Percentiles rank a stretch among this genome's conserved stretches.
phyloP scores from a whole-genome alignment of 1,140 invertebrate species.

The Temnothorax nylanderi region DNA sequence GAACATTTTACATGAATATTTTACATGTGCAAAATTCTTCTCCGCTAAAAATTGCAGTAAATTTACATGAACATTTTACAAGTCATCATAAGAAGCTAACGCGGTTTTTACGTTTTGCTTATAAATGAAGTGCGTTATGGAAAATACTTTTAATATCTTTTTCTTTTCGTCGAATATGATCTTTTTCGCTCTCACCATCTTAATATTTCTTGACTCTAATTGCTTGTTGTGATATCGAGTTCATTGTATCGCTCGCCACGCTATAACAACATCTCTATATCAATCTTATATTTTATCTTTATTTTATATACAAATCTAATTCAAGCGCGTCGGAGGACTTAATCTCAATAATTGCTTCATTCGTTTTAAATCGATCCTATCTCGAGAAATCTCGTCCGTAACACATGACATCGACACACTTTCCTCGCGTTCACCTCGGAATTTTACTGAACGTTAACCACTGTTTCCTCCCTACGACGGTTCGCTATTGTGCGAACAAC shows the following conservation, averaged over 20 bases:
- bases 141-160: too few relatives aligned
- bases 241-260: neutral
- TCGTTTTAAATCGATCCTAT: neutral
- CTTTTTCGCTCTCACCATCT: neutral
- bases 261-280: neutral
- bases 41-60: constrained; percentile 4
- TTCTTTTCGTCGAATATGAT: neutral
- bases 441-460: constrained; percentile 11
- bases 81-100: neutral
- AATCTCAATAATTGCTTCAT: neutral
- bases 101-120: neutral
- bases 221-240: neutral
- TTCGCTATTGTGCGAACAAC: constrained; percentile 18
- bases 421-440: neutral
- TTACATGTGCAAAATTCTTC: neutral
- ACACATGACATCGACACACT: constrained; percentile 10
- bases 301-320: neutral
- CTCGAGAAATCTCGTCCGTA: neutral
- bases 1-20: neutral
- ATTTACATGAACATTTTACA: too few relatives aligned
- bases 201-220: neutral
- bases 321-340: neutral
- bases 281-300: neutral
- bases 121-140: neutral
- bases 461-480: neutral